Evolutionary conservation across 2,797 vertebrate genomes (phyloP).

Genomic region (Lutjanus argentimaculatus): DNA sequence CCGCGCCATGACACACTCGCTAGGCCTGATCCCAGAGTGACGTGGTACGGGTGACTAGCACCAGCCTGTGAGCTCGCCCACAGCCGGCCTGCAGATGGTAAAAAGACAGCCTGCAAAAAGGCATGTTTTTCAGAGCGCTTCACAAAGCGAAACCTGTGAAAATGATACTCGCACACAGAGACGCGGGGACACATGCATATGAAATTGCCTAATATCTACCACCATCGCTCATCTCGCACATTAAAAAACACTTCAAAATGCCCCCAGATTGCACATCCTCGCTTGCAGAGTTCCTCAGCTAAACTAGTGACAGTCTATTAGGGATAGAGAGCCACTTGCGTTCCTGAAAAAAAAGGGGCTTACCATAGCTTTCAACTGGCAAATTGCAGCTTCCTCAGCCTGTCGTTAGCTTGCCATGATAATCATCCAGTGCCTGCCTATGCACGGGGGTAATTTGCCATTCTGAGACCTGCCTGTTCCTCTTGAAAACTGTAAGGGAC

Average conservation of each 20-base stretch:
- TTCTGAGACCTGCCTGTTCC: constrained; percentile 80
- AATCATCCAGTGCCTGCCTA: constrained; percentile 78
- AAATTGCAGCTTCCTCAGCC: constrained; percentile 84
- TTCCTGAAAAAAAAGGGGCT: constrained; percentile 45
- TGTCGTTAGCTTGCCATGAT: constrained; percentile 80
- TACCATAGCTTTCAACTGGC: constrained; percentile 79
- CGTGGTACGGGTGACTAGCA: constrained; percentile 64
- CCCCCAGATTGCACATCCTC: constrained; percentile 60
- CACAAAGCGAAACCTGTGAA: constrained; percentile 69
- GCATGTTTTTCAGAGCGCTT: constrained; percentile 57
- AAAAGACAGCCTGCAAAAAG: constrained; percentile 68
- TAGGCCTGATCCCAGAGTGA: constrained; percentile 64
- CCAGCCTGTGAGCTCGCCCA: constrained; percentile 73
- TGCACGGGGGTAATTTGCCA: constrained; percentile 82
- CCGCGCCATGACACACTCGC: constrained; percentile 60
- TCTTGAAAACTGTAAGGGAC: constrained; percentile 78
- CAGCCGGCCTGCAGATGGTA: constrained; percentile 68
- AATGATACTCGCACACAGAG: constrained; percentile 45
- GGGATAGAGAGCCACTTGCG: constrained; percentile 72
- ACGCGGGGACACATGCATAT: constrained; percentile 28
- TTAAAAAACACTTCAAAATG: constrained; percentile 72
- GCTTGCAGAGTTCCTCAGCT: constrained; percentile 54
- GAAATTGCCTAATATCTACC: constrained; percentile 41
- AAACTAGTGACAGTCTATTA: constrained; percentile 77
- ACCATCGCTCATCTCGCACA: constrained; percentile 47